Percentiles rank a stretch among this genome's conserved stretches.
Conservation (phyloP, 1,140 invertebrate species). For the Hydropsyche tenuis region DNA sequence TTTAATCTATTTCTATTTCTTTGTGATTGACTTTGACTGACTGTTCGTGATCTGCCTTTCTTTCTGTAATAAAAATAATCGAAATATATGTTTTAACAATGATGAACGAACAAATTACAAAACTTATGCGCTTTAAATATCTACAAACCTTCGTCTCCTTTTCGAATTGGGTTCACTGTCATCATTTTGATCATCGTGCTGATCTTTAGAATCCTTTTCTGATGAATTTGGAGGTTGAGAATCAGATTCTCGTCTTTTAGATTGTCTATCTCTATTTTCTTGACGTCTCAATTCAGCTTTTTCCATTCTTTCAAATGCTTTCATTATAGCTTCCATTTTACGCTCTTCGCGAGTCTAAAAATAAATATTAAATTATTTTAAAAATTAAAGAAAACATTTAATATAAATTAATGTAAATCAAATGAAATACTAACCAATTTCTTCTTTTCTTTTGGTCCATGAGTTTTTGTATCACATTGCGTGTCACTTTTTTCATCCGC, state of each 20-base stretch:
- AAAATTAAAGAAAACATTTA: constrained; percentile 27
- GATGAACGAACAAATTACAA: background rate
- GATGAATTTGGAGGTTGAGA: constrained; percentile 50
- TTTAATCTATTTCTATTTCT: constrained; percentile 71
- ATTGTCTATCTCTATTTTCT: constrained; percentile 65
- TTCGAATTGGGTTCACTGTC: constrained; percentile 58
- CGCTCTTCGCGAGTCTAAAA: constrained; percentile 87
- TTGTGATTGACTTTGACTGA: constrained; percentile 62
- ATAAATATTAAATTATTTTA: constrained; percentile 21
- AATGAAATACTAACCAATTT: constrained; percentile 59
- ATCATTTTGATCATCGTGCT: constrained; percentile 55
- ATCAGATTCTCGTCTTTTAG: constrained; percentile 63
- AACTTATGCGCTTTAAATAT: background rate
- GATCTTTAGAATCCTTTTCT: constrained; percentile 38
- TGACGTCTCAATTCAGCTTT: constrained; percentile 80
- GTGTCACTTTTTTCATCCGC: constrained; percentile 60
- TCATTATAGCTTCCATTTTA: constrained; percentile 96
- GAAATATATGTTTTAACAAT: background rate
- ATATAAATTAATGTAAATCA: constrained; percentile 18
- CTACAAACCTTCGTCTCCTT: constrained; percentile 56
- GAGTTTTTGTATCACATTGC: constrained; percentile 65
- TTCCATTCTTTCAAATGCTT: constrained; percentile 86
- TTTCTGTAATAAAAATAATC: constrained; percentile 60
- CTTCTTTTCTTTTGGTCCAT: constrained; percentile 58
- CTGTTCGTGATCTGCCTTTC: constrained; percentile 70